Percentiles rank a stretch among this genome's conserved stretches.
Conservation (phyloP, 2,113 vertebrate species). For the Calidris pugnax region DNA sequence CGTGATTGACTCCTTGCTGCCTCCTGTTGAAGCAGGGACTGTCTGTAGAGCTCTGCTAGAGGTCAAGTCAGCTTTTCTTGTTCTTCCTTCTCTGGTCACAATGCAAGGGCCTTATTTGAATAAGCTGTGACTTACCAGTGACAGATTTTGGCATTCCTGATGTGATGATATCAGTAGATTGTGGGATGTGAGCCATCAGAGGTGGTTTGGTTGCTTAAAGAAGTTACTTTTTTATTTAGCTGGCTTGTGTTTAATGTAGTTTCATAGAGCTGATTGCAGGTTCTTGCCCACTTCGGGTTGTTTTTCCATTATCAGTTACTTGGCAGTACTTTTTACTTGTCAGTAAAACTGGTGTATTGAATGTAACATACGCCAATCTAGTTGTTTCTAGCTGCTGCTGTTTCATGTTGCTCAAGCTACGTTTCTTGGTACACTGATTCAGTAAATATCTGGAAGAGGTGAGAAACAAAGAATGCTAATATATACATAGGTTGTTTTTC, state of each 20-base stretch:
- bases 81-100: not conserved
- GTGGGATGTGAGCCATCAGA: not conserved
- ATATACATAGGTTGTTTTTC: not conserved
- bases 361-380: not conserved
- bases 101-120: not conserved
- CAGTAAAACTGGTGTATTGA: not conserved
- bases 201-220: not conserved
- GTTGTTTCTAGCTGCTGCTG: not conserved
- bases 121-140: not conserved
- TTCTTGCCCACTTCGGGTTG: not conserved
- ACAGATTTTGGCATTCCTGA: not conserved
- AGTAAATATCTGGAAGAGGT: not conserved
- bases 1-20: not conserved
- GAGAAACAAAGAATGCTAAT: not conserved
- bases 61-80: not conserved
- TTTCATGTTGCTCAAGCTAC: not conserved
- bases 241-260: not conserved
- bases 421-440: not conserved
- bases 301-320: not conserved
- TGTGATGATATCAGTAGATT: not conserved
- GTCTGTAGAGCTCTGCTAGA: not conserved
- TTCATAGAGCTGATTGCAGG: not conserved
- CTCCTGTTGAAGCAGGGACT: not conserved
- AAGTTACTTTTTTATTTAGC: not conserved
- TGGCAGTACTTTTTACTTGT: not conserved